Percentiles rank a stretch among this genome's conserved stretches.
phyloP scores from a whole-genome alignment of 2,888 invertebrate genomes.

The Pachliopta kotzebuea region DNA sequence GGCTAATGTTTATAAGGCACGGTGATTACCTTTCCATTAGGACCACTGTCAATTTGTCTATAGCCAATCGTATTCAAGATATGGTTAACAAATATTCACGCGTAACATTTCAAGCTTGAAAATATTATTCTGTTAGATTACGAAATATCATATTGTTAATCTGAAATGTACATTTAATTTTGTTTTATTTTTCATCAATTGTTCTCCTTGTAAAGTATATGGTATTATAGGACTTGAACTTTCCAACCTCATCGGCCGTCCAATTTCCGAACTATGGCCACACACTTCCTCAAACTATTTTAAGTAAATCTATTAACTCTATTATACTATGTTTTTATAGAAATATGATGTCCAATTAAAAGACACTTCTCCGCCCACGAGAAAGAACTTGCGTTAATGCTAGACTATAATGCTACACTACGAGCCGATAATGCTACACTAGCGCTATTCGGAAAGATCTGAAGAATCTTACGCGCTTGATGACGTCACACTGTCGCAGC shows the following conservation, averaged over 20 bases:
- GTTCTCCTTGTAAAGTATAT: too few species aligned
- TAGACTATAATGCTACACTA: slow-evolving; percentile 38
- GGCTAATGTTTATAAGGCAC: slow-evolving; percentile 22
- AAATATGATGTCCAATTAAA: slow-evolving; percentile 38
- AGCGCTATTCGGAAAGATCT: slow-evolving; percentile 40
- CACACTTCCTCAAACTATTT: too few species aligned
- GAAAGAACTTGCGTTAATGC: slow-evolving; percentile 27
- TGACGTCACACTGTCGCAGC: slow-evolving; percentile 20
- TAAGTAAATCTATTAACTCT: too few species aligned
- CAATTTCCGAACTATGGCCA: too few species aligned
- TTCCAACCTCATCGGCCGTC: too few species aligned
- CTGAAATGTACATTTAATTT: too few species aligned
- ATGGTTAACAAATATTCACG: not conserved
- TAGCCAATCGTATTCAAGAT: not conserved
- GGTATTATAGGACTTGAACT: too few species aligned
- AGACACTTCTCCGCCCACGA: slow-evolving; percentile 46
- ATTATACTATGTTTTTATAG: not conserved
- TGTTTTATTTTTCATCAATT: too few species aligned
- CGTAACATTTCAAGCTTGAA: not conserved
- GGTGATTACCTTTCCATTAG: slow-evolving; percentile 25
- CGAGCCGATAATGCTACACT: slow-evolving; percentile 35
- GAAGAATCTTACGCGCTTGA: slow-evolving; percentile 24
- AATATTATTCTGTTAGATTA: too few species aligned
- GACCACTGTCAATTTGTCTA: slow-evolving; percentile 7
- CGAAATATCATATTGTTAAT: too few species aligned